These are phyloP conservation scores for Protobothrops flavoviridis DNA, from an alignment of 2,113 vertebrate genomes.

Conservation along the genomic window DNA sequence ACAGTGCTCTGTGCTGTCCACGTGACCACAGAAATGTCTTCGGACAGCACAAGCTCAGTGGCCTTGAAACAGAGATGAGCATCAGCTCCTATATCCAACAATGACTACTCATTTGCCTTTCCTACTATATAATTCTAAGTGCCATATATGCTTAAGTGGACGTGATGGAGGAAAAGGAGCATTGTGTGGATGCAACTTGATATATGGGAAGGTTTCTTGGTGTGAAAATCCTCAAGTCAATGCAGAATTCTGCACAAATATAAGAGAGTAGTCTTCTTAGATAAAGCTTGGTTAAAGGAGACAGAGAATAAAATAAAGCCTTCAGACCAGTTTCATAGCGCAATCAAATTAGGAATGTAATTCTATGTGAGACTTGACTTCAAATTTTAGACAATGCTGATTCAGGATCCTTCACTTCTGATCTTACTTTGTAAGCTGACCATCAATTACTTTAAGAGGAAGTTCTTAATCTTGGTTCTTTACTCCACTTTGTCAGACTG, in stretches of 20 bases:
- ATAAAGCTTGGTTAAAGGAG: slow-evolving; percentile 32
- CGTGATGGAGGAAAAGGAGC: not conserved
- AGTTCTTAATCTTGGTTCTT: not conserved
- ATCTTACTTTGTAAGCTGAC: not conserved
- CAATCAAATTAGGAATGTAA: slow-evolving; percentile 58
- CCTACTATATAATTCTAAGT: not conserved
- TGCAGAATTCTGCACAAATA: not conserved
- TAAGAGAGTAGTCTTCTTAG: not conserved
- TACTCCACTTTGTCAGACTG: not conserved
- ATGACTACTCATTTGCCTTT: not conserved
- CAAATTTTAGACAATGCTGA: not conserved
- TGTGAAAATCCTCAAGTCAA: not conserved
- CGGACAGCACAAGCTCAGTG: not conserved
- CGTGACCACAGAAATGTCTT: not conserved
- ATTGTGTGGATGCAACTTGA: not conserved
- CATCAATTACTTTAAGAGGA: not conserved
- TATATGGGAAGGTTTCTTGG: not conserved
- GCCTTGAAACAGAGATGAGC: not conserved
- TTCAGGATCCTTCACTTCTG: not conserved
- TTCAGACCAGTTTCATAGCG: slow-evolving; percentile 45
- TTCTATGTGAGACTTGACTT: slow-evolving; percentile 23
- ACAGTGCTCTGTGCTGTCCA: not conserved
- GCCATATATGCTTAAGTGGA: not conserved
- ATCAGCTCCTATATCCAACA: not conserved
- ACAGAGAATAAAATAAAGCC: slow-evolving; percentile 41